Percentiles rank a stretch among this genome's conserved stretches.
Conservation (phyloP, 92 coral and sea anemone genomes). For the Epizoanthus rinbou region DNA sequence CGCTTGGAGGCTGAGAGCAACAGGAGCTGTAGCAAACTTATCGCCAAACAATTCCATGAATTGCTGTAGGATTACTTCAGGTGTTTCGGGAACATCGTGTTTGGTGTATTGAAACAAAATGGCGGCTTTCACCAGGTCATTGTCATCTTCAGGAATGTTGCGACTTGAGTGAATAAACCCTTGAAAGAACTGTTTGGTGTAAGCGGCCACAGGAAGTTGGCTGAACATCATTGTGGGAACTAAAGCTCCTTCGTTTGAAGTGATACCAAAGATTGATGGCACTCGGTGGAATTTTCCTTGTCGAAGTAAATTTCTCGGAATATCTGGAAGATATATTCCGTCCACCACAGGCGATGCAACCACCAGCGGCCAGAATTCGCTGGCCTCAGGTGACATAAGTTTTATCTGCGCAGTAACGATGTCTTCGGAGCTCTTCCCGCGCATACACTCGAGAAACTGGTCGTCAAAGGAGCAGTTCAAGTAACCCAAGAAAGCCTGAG, state of each 20-base stretch:
- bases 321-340: conserved; percentile 39
- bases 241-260: conserved; percentile 29
- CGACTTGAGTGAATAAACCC: conserved; percentile 1
- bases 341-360: conserved; percentile 36
- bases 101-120: conserved; percentile 60
- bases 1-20: conserved; percentile 29
- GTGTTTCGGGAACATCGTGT: conserved; percentile 45
- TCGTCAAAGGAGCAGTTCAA: neutral
- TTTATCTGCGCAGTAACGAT: conserved; percentile 8
- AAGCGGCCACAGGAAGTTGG: neutral
- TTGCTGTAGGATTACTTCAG: conserved; percentile 36
- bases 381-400: conserved; percentile 10
- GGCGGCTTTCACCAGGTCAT: conserved; percentile 54
- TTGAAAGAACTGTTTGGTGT: conserved; percentile 27
- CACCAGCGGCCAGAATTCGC: neutral
- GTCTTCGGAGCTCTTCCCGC: conserved; percentile 1
- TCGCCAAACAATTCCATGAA: conserved; percentile 40
- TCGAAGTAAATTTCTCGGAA: conserved; percentile 36
- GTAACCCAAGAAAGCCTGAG: neutral
- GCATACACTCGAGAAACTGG: conserved; percentile 14
- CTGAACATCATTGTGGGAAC: conserved; percentile 10
- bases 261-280: conserved; percentile 43
- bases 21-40: conserved; percentile 43
- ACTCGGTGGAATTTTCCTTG: conserved; percentile 52
- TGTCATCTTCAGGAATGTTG: conserved; percentile 41